Base-by-base conservation (phyloP, 2,113 vertebrate genomes). In the Callithrix jacchus region DNA sequence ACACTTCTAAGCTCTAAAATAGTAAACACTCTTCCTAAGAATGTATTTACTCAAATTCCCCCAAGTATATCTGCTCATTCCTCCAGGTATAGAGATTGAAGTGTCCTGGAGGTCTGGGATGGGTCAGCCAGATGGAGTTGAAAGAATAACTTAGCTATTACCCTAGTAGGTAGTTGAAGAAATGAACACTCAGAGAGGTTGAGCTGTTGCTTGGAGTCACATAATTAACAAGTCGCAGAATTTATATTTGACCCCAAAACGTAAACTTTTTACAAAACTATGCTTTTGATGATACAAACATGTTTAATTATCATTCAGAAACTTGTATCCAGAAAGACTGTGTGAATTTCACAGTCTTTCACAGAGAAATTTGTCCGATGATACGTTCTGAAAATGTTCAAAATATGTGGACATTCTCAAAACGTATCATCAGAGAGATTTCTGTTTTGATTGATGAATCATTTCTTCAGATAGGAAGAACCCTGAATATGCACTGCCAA, bases 211-310 rank as follows among this genome's bases (percentile, higher is more conserved):
- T 45, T 88, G 25, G 21, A n/a, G 42, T 68, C 20, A 54, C 40
- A 35, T 30, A 71, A 66, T 64, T 56, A 79, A 76, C 68, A 42
- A 54, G 5, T 20, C 82, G 0, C 25, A 92, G 2, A 77, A 49
- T 66, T 52, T 64, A 80, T 58, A 12, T 76, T 37, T 81, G n/a
- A 77, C 2, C 27, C 10, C 32, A 23, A 89, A 77, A 52, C 5
- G 45, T n/a, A 16, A 2, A 11, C 27, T 80, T 89, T 58, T 18
- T 27, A 30, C 0, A 73, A 86, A 68, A 66, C 45, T 66, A 35
- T 25, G 3, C 3, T 56, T 68, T 83, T 56, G 4, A 71, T 20
- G 77, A 45, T 0, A 25, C 0, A 1, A 18, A 4, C 3, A 37
- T 1, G 13, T 89, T 89, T 45, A 92, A 79, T 40, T 42, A 64